Evolutionary conservation across 30 jellyfish, hydroid and myxozoan genomes (phyloP), one percentile per base, ranked within the genome.

Genomic region (Sanderia malayensis): DNA sequence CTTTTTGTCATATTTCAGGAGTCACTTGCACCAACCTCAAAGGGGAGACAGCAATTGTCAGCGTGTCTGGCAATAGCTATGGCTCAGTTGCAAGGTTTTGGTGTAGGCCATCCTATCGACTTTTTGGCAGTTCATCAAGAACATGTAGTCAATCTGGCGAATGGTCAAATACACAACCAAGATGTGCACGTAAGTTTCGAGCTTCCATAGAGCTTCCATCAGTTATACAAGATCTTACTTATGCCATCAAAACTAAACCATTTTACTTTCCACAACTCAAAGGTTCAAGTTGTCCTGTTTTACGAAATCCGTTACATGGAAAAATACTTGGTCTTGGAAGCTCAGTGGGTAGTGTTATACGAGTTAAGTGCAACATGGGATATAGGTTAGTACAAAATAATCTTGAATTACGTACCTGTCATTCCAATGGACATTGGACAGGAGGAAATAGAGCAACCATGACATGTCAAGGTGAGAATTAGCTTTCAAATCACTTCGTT

Each of bases 391-490:
- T 62, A 31, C 95, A 83, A 28, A 24, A 41, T 27, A 25, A 58
- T 44, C 57, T 75, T 58, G 85, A 73, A 41, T 70, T 80, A 25
- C 88, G 95, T 10, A 76, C 89, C 22, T 89, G 97, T 57, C 88
- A 76, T 41, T 45, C 69, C 49, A 63, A 82, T 62, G 95, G 95
- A 18, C 94, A 76, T 29, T 89, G 97, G 97, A 41, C 97, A 6
- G 94, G 90, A 0, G 94, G 97, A 81, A 82, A 74, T 44, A 23
- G 79, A 20, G 97, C 92, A 10, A 67, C 57, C 19, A 64, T 60
- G 11, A 60, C 85, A 25, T 87, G 97, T 41, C 18, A 73, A 73
- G 19, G 97, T 86, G 52, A 44, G 96, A 65, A 22, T 64, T 9
- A 28, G n/a, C n/a, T n/a, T n/a, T n/a, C n/a, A 23, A 67, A 2